These are phyloP conservation scores for Pomacea maculata DNA, from an alignment of 1,140 invertebrate genomes.

Conservation along the genomic window DNA sequence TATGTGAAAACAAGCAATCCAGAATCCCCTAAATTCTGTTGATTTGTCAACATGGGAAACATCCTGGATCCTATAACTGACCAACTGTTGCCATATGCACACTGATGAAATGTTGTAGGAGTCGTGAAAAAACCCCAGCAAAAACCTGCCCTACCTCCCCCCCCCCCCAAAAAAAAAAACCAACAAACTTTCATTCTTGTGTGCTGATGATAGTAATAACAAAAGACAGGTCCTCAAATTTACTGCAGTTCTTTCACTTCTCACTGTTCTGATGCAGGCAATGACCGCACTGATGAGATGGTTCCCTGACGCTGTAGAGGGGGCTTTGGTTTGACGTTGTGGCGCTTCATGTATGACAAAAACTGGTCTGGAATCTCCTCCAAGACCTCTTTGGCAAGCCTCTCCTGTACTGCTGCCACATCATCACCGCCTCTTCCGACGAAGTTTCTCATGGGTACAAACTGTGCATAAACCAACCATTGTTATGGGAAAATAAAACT, in stretches of 20 bases:
- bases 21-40: no score
- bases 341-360: conserved; percentile 71
- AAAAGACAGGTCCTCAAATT: background rate
- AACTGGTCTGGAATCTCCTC: conserved; percentile 74
- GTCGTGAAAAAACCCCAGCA: no score
- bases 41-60: no score
- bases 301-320: conserved; percentile 49
- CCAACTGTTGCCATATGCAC: no score
- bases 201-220: background rate
- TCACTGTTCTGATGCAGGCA: conserved; percentile 52
- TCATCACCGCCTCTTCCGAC: conserved; percentile 44
- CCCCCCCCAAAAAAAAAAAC: background rate
- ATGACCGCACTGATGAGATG: conserved; percentile 49
- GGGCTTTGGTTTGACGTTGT: conserved; percentile 66
- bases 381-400: conserved; percentile 72
- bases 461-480: conserved; percentile 59
- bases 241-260: background rate
- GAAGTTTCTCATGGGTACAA: conserved; percentile 71
- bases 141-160: no score
- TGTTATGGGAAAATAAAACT: conserved; percentile 7
- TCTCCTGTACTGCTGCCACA: conserved; percentile 47
- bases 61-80: no score
- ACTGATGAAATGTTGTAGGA: no score
- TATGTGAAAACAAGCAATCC: background rate
- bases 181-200: no score